A percentile compares a stretch with the other conserved stretches of the same genome.
Conservation (phyloP, 2,797 vertebrate genomes). For the Chromis chromis region DNA sequence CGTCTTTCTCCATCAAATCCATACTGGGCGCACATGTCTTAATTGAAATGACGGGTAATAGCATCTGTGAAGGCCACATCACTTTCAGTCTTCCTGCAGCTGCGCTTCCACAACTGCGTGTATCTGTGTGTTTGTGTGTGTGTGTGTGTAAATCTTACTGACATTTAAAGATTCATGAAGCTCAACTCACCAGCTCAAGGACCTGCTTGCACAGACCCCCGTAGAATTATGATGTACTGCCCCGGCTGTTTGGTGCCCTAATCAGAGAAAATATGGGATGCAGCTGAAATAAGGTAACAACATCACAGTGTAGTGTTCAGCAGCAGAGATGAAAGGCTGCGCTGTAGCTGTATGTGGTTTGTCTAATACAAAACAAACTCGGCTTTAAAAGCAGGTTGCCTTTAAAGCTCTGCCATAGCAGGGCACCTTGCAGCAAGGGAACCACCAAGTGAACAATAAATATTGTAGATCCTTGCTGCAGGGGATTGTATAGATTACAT, state of each 20-base stretch:
- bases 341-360: constrained; percentile 19
- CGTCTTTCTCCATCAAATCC: constrained; percentile 75
- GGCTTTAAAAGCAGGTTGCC: constrained; percentile 15
- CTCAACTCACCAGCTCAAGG: constrained; percentile 65
- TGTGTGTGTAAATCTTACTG: constrained; percentile 47
- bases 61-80: constrained; percentile 77
- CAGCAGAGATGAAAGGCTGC: constrained; percentile 55
- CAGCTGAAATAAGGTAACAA: constrained; percentile 47
- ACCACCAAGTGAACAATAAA: constrained; percentile 31
- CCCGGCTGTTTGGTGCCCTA: constrained; percentile 46
- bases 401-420: constrained; percentile 40
- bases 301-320: constrained; percentile 43
- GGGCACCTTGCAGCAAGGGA: constrained; percentile 27
- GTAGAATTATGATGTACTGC: constrained; percentile 67
- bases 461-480: constrained; percentile 33
- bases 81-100: constrained; percentile 70
- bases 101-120: constrained; percentile 56
- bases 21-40: constrained; percentile 68
- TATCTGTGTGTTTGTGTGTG: constrained; percentile 4
- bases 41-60: constrained; percentile 80
- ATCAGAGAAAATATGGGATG: constrained; percentile 67
- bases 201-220: constrained; percentile 51
- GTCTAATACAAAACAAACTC: constrained; percentile 42
- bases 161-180: constrained; percentile 78
- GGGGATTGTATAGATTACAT: constrained; percentile 27